phyloP scores from a whole-genome alignment of 1,140 invertebrate species.

The Chymomyza costata region DNA sequence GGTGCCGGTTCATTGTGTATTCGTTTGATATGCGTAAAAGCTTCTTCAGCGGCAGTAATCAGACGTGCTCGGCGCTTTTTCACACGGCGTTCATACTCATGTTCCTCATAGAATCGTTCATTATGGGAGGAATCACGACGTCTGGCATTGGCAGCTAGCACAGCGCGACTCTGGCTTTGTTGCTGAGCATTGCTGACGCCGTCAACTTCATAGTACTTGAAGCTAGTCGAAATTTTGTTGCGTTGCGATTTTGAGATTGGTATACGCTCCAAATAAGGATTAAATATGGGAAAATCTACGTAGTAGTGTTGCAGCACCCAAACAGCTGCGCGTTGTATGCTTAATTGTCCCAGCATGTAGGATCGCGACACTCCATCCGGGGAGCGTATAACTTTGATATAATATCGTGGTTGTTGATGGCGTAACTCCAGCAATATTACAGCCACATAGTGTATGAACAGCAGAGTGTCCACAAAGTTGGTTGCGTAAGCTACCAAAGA shows the following conservation, averaged over 20 bases:
- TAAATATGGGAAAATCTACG: conserved; percentile 96
- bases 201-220: conserved; percentile 98
- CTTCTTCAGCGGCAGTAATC: conserved; percentile 95
- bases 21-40: conserved; percentile 95
- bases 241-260: conserved; percentile 89
- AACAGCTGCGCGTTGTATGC: conserved; percentile 95
- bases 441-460: conserved; percentile 96
- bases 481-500: conserved; percentile 92
- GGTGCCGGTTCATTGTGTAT: conserved; percentile 81
- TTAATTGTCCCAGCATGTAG: conserved; percentile 93
- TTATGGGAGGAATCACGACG: conserved; percentile 94
- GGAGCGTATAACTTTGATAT: conserved; percentile 93
- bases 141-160: conserved; percentile 82
- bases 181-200: conserved; percentile 84
- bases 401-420: conserved; percentile 92
- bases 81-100: conserved; percentile 95
- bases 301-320: conserved; percentile 97
- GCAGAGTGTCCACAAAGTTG: conserved; percentile 91
- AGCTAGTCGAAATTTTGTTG: conserved; percentile 85
- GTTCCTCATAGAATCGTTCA: conserved; percentile 97
- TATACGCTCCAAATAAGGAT: conserved; percentile 94
- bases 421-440: conserved; percentile 94
- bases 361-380: conserved; percentile 93
- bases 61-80: conserved; percentile 92
- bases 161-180: conserved; percentile 80